Conservation (phyloP, 2,113 vertebrate genomes). For the Canis aureus region DNA sequence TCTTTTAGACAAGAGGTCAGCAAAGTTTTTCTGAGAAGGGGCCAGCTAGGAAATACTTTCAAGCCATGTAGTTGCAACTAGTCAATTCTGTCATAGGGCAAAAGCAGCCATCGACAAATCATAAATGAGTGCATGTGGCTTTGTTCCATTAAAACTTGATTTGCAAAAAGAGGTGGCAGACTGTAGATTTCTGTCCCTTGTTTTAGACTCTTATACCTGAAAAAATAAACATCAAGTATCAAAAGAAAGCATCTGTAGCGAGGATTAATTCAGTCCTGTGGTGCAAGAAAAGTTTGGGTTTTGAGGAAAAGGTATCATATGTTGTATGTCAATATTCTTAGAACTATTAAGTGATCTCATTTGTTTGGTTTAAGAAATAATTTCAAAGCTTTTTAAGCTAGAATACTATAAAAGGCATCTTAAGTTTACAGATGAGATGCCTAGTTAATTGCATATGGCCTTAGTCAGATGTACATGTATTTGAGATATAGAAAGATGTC, state of each 20-base stretch:
- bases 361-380: slow-evolving; percentile 41
- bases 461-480: background rate
- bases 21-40: slow-evolving; percentile 38
- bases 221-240: background rate
- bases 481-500: slow-evolving; percentile 34
- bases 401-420: slow-evolving; percentile 35
- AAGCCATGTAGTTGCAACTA: background rate
- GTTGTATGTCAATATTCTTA: slow-evolving; percentile 43
- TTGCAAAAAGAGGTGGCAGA: background rate
- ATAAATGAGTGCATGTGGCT: slow-evolving; percentile 2
- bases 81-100: background rate
- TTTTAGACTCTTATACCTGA: slow-evolving; percentile 11
- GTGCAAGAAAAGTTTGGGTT: slow-evolving; percentile 31
- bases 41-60: slow-evolving; percentile 33
- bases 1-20: slow-evolving; percentile 8
- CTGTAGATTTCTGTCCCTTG: background rate
- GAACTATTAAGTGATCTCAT: slow-evolving; percentile 36
- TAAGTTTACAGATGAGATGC: background rate
- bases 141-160: slow-evolving; percentile 20
- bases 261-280: slow-evolving; percentile 23
- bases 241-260: slow-evolving; percentile 50
- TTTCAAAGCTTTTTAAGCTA: slow-evolving; percentile 44
- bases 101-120: slow-evolving; percentile 33
- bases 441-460: slow-evolving; percentile 41
- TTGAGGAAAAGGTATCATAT: slow-evolving; percentile 45